Conservation (phyloP, 1,140 invertebrate genomes). For the Charaxes varanes region DNA sequence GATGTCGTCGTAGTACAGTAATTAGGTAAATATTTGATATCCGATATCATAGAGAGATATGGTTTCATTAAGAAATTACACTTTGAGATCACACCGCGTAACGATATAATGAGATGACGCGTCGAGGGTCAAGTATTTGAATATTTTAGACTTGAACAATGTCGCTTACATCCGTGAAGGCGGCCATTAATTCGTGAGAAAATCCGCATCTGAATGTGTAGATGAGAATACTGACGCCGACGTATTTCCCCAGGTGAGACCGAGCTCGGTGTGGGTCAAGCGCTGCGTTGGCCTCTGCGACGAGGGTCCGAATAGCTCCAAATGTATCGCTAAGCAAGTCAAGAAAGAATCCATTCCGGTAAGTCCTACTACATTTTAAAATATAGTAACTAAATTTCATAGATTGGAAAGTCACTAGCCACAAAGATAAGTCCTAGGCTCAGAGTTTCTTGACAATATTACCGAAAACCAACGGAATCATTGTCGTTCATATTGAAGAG, state of each 20-base stretch:
- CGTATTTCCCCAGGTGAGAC: constrained; percentile 63
- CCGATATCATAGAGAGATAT: background rate
- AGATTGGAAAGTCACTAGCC: too few species aligned
- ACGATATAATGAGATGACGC: constrained; percentile 17
- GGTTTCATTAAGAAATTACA: constrained; percentile 9
- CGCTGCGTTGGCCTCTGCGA: constrained; percentile 68
- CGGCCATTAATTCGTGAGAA: constrained; percentile 50
- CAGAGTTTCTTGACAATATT: too few species aligned
- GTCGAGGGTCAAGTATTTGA: constrained; percentile 22
- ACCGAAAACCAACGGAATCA: too few species aligned
- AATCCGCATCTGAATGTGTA: constrained; percentile 39
- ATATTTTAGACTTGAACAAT: constrained; percentile 29
- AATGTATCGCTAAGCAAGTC: constrained; percentile 42
- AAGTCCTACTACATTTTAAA: constrained; percentile 19
- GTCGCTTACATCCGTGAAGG: constrained; percentile 38
- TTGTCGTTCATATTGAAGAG: too few species aligned
- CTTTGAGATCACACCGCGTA: background rate
- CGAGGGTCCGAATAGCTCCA: constrained; percentile 34
- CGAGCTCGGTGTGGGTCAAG: constrained; percentile 67
- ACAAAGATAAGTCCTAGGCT: too few species aligned
- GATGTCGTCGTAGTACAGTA: constrained; percentile 5
- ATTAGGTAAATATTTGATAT: constrained; percentile 3
- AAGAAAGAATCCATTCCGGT: constrained; percentile 46
- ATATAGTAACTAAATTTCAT: background rate
- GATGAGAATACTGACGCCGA: constrained; percentile 32